phyloP scores from a whole-genome alignment of 2,888 invertebrate species.

The Hoplodrina ambigua region DNA sequence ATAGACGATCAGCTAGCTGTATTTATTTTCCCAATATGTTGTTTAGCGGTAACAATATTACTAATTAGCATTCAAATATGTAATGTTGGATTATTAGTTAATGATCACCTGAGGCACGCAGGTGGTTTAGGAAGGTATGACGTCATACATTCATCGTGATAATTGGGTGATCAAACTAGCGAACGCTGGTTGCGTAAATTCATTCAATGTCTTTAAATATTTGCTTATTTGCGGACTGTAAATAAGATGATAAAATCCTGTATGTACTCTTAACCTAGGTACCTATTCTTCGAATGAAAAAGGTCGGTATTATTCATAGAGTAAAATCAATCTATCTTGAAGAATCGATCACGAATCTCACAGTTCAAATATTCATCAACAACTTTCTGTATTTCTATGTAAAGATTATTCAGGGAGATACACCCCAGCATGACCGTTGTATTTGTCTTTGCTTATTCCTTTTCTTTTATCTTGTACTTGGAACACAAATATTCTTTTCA shows the following conservation, averaged over 20 bases:
- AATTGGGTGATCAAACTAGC: slow-evolving; percentile 29
- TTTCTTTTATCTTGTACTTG: slow-evolving; percentile 33
- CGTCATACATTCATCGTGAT: slow-evolving; percentile 17
- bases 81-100: slow-evolving; percentile 24
- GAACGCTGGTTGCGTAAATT: slow-evolving; percentile 20
- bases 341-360: neutral
- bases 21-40: slow-evolving; percentile 3
- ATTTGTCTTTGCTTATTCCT: slow-evolving; percentile 25
- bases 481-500: slow-evolving; percentile 30
- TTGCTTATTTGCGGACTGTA: slow-evolving; percentile 7
- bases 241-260: neutral
- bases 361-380: slow-evolving; percentile 22
- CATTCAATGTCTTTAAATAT: slow-evolving; percentile 20
- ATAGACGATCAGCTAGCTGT: neutral
- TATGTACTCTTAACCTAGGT: neutral
- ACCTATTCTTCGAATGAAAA: neutral
- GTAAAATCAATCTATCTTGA: slow-evolving; percentile 8
- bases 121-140: slow-evolving; percentile 14
- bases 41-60: neutral
- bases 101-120: slow-evolving; percentile 1
- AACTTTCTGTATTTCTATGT: slow-evolving; percentile 16
- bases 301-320: neutral
- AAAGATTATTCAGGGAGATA: slow-evolving; percentile 38
- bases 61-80: slow-evolving; percentile 29
- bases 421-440: slow-evolving; percentile 4